Percentiles rank a stretch among this genome's conserved stretches.
Conservation (phyloP, 1,140 invertebrate species). For the Cataglyphis hispanica region DNA sequence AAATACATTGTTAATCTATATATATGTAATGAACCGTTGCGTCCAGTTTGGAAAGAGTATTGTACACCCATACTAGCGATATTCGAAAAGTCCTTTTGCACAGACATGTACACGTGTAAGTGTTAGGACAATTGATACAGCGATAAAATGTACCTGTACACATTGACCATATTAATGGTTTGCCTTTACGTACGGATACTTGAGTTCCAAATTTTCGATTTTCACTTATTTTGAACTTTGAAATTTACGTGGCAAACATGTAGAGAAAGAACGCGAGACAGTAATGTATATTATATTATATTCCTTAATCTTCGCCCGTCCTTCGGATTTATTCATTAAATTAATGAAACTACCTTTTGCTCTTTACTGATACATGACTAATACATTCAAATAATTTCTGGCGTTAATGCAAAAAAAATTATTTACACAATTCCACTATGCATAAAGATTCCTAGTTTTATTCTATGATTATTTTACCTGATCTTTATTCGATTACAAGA, state of each 20-base stretch:
- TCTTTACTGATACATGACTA: not conserved
- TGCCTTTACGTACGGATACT: slow-evolving; percentile 72
- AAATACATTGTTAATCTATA: slow-evolving; percentile 3
- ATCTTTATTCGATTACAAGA: not conserved
- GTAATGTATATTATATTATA: slow-evolving; percentile 31
- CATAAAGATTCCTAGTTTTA: not conserved
- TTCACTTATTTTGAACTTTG: slow-evolving; percentile 11
- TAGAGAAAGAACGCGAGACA: slow-evolving; percentile 5
- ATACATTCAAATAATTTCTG: not conserved
- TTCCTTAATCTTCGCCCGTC: slow-evolving; percentile 23
- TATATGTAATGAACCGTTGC: not conserved
- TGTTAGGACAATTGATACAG: slow-evolving; percentile 80
- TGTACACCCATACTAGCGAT: slow-evolving; percentile 16
- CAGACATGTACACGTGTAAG: slow-evolving; percentile 58
- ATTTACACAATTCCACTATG: not conserved
- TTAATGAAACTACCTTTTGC: not conserved
- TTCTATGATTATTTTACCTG: not conserved
- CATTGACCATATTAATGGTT: slow-evolving; percentile 80
- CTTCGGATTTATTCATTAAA: slow-evolving; percentile 31
- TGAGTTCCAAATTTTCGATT: slow-evolving; percentile 6
- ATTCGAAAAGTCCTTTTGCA: slow-evolving; percentile 21
- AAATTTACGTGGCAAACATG: not conserved
- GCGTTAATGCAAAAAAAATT: too few relatives aligned
- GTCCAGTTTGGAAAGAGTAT: slow-evolving; percentile 2
- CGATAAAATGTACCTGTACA: slow-evolving; percentile 84